A percentile compares a stretch with the other conserved stretches of the same genome.
Evolutionary conservation across 2,797 vertebrate genomes (phyloP).

Genomic region (Helostoma temminkii): DNA sequence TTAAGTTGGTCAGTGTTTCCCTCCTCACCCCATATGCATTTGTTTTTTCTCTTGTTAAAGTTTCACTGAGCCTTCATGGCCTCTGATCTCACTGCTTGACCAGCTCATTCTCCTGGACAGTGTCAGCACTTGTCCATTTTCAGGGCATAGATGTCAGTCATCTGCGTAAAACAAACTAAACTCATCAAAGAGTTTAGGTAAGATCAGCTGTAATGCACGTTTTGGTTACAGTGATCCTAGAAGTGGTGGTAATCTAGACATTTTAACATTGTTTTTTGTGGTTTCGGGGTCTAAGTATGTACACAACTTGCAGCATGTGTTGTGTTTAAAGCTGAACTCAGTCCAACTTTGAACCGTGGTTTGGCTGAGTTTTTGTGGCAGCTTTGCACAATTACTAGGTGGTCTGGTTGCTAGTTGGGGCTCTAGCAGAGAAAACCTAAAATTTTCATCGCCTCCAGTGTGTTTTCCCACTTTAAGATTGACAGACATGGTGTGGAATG

Average conservation of each 20-base stretch:
- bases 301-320: conserved; percentile 14
- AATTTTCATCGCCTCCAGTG: conserved; percentile 22
- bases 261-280: conserved; percentile 23
- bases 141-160: neutral
- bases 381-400: conserved; percentile 49
- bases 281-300: conserved; percentile 25
- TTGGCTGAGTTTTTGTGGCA: conserved; percentile 58
- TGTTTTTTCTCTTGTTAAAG: neutral
- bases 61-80: conserved; percentile 1
- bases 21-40: neutral
- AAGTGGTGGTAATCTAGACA: conserved; percentile 13
- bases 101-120: neutral
- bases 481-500: conserved; percentile 30
- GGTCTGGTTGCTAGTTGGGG: conserved; percentile 31
- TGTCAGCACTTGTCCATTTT: neutral
- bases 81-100: too few relatives aligned
- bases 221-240: conserved; percentile 5
- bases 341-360: conserved; percentile 30
- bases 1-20: too few relatives aligned
- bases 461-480: conserved; percentile 7
- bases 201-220: conserved; percentile 40
- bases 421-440: conserved; percentile 36
- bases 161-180: neutral
- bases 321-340: conserved; percentile 27
- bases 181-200: neutral